Conservation (phyloP, 2,113 vertebrate species). For the Cyanistes caeruleus region DNA sequence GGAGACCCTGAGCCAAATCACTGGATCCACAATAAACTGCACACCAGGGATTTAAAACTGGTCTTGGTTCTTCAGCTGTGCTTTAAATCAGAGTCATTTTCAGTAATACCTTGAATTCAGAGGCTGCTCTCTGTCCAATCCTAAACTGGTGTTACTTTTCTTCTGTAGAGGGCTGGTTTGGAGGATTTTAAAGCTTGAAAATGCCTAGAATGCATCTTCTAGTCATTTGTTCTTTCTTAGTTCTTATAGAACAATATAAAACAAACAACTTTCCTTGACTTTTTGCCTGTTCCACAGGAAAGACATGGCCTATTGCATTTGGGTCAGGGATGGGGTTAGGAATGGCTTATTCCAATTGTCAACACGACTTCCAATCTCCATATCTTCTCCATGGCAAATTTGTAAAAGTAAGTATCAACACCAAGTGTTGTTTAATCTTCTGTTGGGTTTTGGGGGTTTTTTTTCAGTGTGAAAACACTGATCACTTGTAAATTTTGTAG, state of each 20-base stretch:
- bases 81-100: background rate
- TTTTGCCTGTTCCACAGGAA: conserved; percentile 74
- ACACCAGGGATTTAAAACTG: background rate
- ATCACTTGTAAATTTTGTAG: background rate
- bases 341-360: conserved; percentile 93
- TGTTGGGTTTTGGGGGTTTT: background rate
- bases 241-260: background rate
- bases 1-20: background rate
- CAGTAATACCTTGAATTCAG: background rate
- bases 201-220: background rate
- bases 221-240: background rate
- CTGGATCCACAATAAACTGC: background rate
- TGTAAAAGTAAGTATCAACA: conserved; percentile 81
- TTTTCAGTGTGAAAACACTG: background rate
- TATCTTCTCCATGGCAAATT: conserved; percentile 87
- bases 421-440: background rate
- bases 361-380: conserved; percentile 87
- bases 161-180: background rate
- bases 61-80: background rate
- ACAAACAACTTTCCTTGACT: background rate
- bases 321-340: conserved; percentile 88
- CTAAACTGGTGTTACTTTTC: background rate
- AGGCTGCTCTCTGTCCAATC: background rate
- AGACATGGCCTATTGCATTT: conserved; percentile 86
- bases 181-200: background rate